Base-by-base conservation (phyloP, 2,113 vertebrate species). In the Acinonyx jubatus region DNA sequence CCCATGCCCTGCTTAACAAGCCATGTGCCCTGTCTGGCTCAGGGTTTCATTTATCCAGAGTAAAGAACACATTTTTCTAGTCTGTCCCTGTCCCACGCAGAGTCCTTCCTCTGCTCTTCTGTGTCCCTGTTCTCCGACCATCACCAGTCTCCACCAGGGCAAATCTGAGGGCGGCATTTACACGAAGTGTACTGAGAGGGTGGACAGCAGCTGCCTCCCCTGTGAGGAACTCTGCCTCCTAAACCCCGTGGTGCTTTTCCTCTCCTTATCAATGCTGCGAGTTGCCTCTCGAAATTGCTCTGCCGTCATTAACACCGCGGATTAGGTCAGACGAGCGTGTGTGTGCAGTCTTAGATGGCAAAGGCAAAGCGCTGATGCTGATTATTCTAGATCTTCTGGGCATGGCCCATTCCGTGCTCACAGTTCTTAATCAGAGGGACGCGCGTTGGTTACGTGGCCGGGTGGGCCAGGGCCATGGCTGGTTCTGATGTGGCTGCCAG, bases 251-350 rank as follows among this genome's bases (percentile, higher is more conserved):
- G 92, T 88, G 86, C 94, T 96, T 97, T 96, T 96, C 81, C 84
- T 76, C 97, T 98, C 89, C 97, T 98, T 97, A 97, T 95, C 81
- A 19, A 97, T 97, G 97, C 97, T 57, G 97, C 1, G 8, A 95
- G 96, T 55, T 61, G 95, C 95, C 88, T 98, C 95, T 96, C 19
- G 4, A 97, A 98, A 98, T 97, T 97, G 97, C 96, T 92, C 80
- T 45, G 83, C 97, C 52, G 0, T 98, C 97, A 98, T 98, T 98
- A 98, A 68, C 97, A 93, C 84, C 7, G 4, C 1, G 6, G 85
- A 93, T 91, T 93, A 97, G 98, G 97, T 97, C 97, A 98, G 94
- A 97, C 1, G 88, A 78, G 92, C 85, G 79, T 31, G 2, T 12
- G 90, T 95, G 81, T 89, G 97, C 90, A 94, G 97, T 71, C 95